Conservation (phyloP, 2,113 vertebrate genomes). For the Scopus umbretta region DNA sequence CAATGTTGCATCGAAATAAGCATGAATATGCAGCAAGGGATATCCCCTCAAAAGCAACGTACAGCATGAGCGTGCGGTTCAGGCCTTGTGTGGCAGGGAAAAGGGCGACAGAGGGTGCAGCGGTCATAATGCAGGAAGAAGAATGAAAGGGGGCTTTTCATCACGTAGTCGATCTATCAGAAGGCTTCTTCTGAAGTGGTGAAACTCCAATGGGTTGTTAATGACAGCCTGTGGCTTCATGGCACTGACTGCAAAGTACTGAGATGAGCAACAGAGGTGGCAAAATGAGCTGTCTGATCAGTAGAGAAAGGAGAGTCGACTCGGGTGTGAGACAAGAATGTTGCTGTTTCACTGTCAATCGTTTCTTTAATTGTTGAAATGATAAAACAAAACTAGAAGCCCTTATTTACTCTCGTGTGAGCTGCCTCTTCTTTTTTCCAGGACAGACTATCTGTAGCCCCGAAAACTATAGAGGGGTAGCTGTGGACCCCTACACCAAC, state of each 20-base stretch:
- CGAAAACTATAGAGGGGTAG: background rate
- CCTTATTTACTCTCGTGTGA: rapidly evolving
- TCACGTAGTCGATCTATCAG: rapidly evolving
- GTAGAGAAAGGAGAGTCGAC: background rate
- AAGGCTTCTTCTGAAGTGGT: background rate
- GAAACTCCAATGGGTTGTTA: background rate
- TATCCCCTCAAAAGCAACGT: background rate
- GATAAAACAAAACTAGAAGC: too few relatives aligned
- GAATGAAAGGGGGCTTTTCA: background rate
- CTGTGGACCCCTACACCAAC: background rate
- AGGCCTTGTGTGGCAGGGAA: background rate
- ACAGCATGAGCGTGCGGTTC: too few relatives aligned
- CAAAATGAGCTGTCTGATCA: background rate
- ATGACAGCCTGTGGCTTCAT: background rate
- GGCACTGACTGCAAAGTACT: background rate
- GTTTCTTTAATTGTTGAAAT: background rate
- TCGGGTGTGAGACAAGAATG: background rate
- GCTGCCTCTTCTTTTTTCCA: background rate
- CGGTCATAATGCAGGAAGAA: background rate
- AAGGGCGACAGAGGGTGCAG: background rate
- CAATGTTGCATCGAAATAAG: background rate
- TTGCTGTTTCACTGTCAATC: background rate
- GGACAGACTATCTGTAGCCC: background rate
- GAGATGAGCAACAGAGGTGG: background rate
- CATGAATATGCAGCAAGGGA: background rate